Evolutionary conservation across 2,888 invertebrate species (phyloP), one percentile per base, ranked within the genome.

Genomic region (Pegoplata infirma): DNA sequence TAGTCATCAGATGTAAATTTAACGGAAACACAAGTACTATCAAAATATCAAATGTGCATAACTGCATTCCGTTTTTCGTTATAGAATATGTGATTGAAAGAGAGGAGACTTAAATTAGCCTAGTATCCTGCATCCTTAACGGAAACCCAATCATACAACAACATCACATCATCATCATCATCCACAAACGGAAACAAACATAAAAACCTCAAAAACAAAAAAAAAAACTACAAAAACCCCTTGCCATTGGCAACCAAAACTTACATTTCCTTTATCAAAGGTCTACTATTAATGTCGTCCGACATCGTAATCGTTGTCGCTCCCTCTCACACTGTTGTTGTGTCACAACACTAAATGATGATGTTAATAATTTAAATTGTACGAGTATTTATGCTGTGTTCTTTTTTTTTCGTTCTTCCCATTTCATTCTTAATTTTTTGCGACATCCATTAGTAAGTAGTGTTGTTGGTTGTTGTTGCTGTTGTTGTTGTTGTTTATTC

Each of bases 51-150:
- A 19, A 21, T n/a, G 25, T 25, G 5, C 36, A n/a, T 40, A 40
- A 40, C n/a, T n/a, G 36, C 36, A 40, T 40, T n/a, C 36, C 36
- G n/a, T n/a, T 40, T 3, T 40, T 12, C 5, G 12, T 40, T 6
- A 25, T 25, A 25, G 7, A 17, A 14, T 1, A 28, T 28, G 19
- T n/a, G n/a, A n/a, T n/a, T n/a, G n/a, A 25, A 53, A 68, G 40
- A 55, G 8, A 55, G 28, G 3, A 5, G 12, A 55, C 5, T 53
- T 44, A 69, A 53, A 73, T 74, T 74, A 77, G 46, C 51, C 63
- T 32, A 73, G 72, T 64, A 73, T 73, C 77, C 73, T 73, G 73
- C 64, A 77, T 77, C 68, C 73, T 36, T 46, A 74, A 74, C 68
- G 77, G 77, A 78, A 78, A 69, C 66, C 59, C 72, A 63, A 64